Evolutionary conservation across 2,888 invertebrate genomes (phyloP).

Genomic region (Sceliomorpha sp.): DNA sequence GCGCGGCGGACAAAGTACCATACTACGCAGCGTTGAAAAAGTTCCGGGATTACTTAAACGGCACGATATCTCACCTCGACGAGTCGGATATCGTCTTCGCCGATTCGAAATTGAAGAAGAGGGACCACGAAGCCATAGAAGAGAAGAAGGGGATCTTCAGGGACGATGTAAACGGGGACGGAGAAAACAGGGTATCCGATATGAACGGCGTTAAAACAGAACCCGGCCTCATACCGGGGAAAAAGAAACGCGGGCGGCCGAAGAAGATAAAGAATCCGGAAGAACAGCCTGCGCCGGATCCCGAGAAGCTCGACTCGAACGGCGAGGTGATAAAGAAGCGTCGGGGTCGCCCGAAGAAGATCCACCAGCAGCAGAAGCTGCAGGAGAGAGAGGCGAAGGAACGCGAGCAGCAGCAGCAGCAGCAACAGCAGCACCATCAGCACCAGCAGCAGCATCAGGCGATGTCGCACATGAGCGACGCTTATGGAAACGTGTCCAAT

Average conservation of each 20-base stretch:
- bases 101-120: slow-evolving; percentile 85
- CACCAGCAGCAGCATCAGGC: slow-evolving; percentile 70
- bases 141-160: slow-evolving; percentile 70
- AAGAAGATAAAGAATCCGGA: slow-evolving; percentile 90
- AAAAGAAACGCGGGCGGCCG: slow-evolving; percentile 94
- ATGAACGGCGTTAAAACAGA: slow-evolving; percentile 72
- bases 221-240: slow-evolving; percentile 84
- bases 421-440: slow-evolving; percentile 62
- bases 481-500: slow-evolving; percentile 68
- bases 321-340: slow-evolving; percentile 91
- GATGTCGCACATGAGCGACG: slow-evolving; percentile 69
- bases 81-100: slow-evolving; percentile 93
- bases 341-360: slow-evolving; percentile 93
- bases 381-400: slow-evolving; percentile 73
- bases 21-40: slow-evolving; percentile 98
- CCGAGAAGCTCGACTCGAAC: slow-evolving; percentile 77
- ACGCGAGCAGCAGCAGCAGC: slow-evolving; percentile 67
- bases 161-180: slow-evolving; percentile 69
- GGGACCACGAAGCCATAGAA: slow-evolving; percentile 69
- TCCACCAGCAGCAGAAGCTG: slow-evolving; percentile 81
- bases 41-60: slow-evolving; percentile 96
- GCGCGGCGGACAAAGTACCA: slow-evolving; percentile 98
- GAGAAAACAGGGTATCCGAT: slow-evolving; percentile 72
- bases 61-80: slow-evolving; percentile 90
- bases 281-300: slow-evolving; percentile 82